phyloP scores from a whole-genome alignment of 2,888 invertebrate genomes.

The Eumerus sabulonum region DNA sequence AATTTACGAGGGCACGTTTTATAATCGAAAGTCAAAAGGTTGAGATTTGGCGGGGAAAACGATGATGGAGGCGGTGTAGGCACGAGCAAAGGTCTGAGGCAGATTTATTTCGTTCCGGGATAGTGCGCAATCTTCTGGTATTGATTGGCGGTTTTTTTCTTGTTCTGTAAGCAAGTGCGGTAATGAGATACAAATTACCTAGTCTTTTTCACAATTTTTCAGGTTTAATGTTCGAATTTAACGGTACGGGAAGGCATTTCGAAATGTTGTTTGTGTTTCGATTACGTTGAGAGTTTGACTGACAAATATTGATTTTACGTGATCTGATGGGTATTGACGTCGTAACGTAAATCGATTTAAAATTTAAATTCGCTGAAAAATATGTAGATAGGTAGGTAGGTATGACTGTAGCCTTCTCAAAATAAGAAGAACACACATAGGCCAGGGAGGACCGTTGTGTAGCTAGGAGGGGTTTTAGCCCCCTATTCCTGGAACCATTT shows the following conservation, averaged over 20 bases:
- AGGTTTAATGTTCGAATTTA: conserved; percentile 7
- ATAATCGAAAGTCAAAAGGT: conserved; percentile 10
- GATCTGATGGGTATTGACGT: not conserved
- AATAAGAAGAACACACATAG: no score
- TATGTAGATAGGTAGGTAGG: no score
- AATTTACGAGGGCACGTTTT: conserved; percentile 19
- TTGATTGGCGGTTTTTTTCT: not conserved
- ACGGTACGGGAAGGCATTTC: conserved; percentile 9
- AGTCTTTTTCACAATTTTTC: not conserved
- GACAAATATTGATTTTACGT: conserved; percentile 22
- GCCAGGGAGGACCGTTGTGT: no score
- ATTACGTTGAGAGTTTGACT: conserved; percentile 15
- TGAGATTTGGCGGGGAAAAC: not conserved
- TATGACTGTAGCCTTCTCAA: no score
- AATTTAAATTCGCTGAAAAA: no score
- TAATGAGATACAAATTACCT: conserved; percentile 7
- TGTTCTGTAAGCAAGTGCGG: not conserved
- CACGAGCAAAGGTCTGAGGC: no score
- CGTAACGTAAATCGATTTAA: no score
- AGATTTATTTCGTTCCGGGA: not conserved
- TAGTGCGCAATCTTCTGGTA: not conserved
- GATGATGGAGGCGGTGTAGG: not conserved
- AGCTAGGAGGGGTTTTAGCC: no score
- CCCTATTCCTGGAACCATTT: no score
- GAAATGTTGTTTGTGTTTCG: not conserved